phyloP scores from a whole-genome alignment of 2,113 vertebrate species.

The Crotalus horridus region DNA sequence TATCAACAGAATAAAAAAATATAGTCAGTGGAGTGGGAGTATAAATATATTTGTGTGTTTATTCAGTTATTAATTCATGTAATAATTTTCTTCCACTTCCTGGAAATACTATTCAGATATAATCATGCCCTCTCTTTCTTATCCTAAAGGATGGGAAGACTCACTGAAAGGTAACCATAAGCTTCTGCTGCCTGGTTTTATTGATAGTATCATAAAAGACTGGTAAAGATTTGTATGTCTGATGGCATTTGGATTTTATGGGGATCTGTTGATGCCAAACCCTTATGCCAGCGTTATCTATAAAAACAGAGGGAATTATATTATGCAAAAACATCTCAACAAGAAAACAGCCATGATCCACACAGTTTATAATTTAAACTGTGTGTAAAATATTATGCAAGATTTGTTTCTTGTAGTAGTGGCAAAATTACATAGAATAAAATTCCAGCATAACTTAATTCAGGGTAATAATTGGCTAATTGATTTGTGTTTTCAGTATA shows the following conservation, averaged over 20 bases:
- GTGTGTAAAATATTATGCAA: not conserved
- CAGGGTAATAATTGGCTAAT: constrained; percentile 1
- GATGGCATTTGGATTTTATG: not conserved
- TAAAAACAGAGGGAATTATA: not conserved
- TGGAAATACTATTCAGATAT: not conserved
- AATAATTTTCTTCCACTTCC: not conserved
- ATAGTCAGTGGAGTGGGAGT: not conserved
- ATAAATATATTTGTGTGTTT: not conserved
- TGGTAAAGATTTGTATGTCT: not conserved
- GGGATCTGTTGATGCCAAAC: not conserved
- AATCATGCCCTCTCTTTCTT: not conserved
- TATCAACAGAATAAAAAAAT: not conserved
- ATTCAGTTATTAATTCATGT: not conserved
- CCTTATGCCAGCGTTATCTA: not conserved
- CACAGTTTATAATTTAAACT: not conserved
- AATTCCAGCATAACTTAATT: not conserved
- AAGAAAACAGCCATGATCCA: not conserved
- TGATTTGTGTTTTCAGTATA: constrained; percentile 13
- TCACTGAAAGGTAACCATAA: not conserved
- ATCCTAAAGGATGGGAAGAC: not conserved
- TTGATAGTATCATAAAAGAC: not conserved
- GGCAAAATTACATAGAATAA: not conserved
- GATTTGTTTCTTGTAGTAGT: not conserved
- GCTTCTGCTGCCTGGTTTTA: not conserved
- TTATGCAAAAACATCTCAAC: not conserved